Conservation (phyloP, 2,113 vertebrate genomes). For the Copsychus sechellarum region DNA sequence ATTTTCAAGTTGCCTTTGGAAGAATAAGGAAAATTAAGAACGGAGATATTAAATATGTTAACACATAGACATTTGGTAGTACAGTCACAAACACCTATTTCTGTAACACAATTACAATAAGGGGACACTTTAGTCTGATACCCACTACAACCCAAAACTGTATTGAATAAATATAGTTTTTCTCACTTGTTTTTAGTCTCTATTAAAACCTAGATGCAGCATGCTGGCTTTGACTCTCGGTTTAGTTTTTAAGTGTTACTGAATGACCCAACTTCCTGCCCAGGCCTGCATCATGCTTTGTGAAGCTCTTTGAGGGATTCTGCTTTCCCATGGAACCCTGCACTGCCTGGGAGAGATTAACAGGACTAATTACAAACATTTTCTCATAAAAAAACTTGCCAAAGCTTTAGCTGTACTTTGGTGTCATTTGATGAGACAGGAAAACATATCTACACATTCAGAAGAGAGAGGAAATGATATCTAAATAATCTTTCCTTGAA, state of each 20-base stretch:
- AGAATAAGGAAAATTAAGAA: neutral
- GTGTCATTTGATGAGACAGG: neutral
- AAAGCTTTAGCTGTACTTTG: neutral
- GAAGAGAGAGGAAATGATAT: neutral
- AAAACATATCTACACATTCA: neutral
- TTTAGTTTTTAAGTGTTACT: neutral
- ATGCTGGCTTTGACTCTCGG: fast-evolving
- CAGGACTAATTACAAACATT: neutral
- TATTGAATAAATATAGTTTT: neutral
- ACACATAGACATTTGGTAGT: neutral
- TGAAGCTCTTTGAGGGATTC: neutral
- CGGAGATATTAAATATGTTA: neutral
- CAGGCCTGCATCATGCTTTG: neutral
- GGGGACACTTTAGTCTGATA: neutral
- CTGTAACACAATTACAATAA: neutral
- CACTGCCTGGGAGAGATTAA: neutral
- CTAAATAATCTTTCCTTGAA: neutral
- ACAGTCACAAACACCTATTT: neutral
- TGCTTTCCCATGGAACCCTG: neutral
- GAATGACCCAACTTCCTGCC: neutral
- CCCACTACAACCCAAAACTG: neutral
- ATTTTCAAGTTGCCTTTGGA: neutral
- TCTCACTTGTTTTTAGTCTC: neutral
- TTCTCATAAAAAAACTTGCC: neutral
- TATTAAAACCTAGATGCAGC: neutral